A percentile compares a stretch with the other conserved stretches of the same genome.
These are phyloP conservation scores for Nannoperca obscura DNA, from an alignment of 2,797 vertebrate species.

Conservation along the genomic window DNA sequence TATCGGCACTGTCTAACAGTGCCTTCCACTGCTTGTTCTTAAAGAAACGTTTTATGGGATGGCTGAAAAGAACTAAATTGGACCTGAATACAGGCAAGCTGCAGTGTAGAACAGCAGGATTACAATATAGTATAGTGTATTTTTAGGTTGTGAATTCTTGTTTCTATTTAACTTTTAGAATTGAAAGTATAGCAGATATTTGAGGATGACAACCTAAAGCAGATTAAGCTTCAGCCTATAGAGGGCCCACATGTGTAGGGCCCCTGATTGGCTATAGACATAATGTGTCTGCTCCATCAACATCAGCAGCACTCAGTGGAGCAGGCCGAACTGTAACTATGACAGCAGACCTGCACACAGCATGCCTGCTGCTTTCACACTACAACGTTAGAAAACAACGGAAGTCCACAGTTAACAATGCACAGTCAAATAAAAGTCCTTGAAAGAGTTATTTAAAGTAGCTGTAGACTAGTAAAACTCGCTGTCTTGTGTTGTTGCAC, in stretches of 20 bases:
- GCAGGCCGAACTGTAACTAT: neutral
- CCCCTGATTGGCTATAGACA: neutral
- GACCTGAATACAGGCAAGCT: constrained; percentile 6
- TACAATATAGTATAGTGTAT: neutral
- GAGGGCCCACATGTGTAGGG: too few relatives aligned
- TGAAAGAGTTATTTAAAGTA: too few relatives aligned
- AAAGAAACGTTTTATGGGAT: constrained; percentile 15
- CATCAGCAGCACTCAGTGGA: too few relatives aligned
- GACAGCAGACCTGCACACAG: neutral
- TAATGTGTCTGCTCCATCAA: neutral
- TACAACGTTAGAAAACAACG: neutral
- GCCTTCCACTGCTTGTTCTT: constrained; percentile 20
- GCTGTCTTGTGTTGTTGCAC: too few relatives aligned
- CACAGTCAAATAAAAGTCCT: too few relatives aligned
- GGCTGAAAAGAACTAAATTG: neutral
- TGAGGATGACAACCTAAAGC: too few relatives aligned
- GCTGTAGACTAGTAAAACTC: too few relatives aligned
- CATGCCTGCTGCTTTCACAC: neutral
- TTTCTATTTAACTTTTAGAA: neutral
- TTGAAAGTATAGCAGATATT: neutral
- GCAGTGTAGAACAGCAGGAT: neutral
- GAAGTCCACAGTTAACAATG: too few relatives aligned
- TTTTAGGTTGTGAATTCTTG: neutral
- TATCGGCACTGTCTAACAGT: constrained; percentile 20
- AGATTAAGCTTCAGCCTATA: too few relatives aligned